Base-by-base conservation (phyloP, 2,113 vertebrate genomes). In the Panurus biarmicus region DNA sequence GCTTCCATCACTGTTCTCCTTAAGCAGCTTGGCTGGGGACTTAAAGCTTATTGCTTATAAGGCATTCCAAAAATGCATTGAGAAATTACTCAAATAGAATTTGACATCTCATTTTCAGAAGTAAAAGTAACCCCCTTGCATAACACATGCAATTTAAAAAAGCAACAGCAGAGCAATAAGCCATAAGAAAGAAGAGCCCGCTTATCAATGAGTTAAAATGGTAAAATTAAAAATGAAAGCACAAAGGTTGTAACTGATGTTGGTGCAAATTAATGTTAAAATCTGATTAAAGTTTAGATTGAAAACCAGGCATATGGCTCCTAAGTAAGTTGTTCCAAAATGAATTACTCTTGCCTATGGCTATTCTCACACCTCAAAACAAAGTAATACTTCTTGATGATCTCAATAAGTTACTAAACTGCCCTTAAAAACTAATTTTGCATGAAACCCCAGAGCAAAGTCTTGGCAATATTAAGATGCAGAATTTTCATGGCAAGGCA, bases 391-490 rank as follows among this genome's bases (percentile, higher is more conserved):
- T 97, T 97, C 96, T 97, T 98, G 98, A 98, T 98, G 97, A 97
- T 98, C 96, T 96, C 97, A 98, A 98, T 98, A 98, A 98, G 94
- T 98, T 98, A 98, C 98, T 98, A 97, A 98, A 97, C 97, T 97
- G 97, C 98, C 97, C 97, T 98, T 98, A 97, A 96, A 97, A 98
- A 93, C 97, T 98, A 98, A 98, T 98, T 98, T 98, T 97, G 97
- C 98, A 92, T 97, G 97, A 98, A 98, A 94, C 97, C 98, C 96
- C 81, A 80, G 94, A 98, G 98, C 98, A 95, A 97, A 97, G 84
- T 97, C 97, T 97, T 97, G 97, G 97, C 96, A 95, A 94, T 97
- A 97, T 97, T 97, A 97, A 98, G 96, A 97, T 96, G 97, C 96
- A 95, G 97, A 96, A 96, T 97, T 98, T 97, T 97, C 97, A 97